Base-by-base conservation (phyloP, 2,797 vertebrate genomes). In the Taenioides sp. region DNA sequence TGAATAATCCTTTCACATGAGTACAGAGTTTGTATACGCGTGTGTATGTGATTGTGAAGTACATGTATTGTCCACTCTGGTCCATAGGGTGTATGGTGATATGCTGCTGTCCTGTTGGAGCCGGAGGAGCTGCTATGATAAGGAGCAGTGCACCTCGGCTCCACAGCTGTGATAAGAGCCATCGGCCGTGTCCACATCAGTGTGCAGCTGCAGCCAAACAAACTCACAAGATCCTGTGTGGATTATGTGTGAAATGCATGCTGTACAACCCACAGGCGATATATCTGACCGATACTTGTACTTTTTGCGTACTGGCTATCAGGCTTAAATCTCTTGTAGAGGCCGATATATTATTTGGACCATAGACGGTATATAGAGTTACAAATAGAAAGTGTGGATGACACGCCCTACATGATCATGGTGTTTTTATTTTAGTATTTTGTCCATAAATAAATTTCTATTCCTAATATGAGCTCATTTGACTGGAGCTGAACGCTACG, bases 51-150 rank as follows among this genome's bases (percentile, higher is more conserved):
- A 86, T 80, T 65, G 50, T 70, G 40, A 67, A 65, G 78, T 4
- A 9, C 60, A 34, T 54, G 69, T 54, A 63, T 69, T 52, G 27
- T 54, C 17, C 37, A 3, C 72, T 47, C 72, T 79, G 40, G 22
- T 47, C 40, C 74, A 43, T 52, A 75, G 64, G 80, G 64, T 70
- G 72, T 80, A 62, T 69, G 27, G 74, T 72, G 76, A 86, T 76
- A 72, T 76, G 70, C 74, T 65, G 72, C 71, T 72, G 68, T 76
- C 70, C 66, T 63, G 73, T 65, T 78, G 71, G 78, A 80, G 77
- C 82, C 74, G 70, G 70, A 87, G 70, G 81, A 82, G 76, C 65
- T 71, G 72, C 60, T 78, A 86, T 67, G 73, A 86, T 85, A 85
- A 86, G 79, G 69, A 69, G 69, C 72, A 69, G 66, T 74, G 73